These are phyloP conservation scores for Chrysolina haemoptera DNA, from an alignment of 2,888 invertebrate genomes.

Conservation along the genomic window DNA sequence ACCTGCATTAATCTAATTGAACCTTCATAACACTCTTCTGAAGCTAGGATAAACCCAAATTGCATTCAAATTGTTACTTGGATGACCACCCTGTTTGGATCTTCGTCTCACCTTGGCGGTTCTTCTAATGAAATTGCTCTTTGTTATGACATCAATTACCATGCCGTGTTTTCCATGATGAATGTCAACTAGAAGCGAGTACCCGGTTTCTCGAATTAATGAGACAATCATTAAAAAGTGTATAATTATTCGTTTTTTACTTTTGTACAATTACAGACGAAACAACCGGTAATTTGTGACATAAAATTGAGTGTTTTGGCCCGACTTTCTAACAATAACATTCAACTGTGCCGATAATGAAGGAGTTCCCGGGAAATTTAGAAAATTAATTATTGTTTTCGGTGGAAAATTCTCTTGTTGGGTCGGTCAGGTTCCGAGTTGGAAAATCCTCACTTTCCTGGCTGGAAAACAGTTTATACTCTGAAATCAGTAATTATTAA, in stretches of 20 bases:
- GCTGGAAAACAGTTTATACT: not conserved
- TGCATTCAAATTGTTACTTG: too few relatives aligned
- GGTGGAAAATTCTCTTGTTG: not conserved
- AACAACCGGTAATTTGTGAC: slow-evolving; percentile 30
- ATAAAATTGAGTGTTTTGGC: slow-evolving; percentile 22
- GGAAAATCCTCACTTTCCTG: not conserved
- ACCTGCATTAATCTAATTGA: too few relatives aligned
- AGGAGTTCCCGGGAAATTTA: not conserved
- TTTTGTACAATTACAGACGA: slow-evolving; percentile 25
- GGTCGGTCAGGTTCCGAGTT: not conserved
- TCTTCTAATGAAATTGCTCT: slow-evolving; percentile 9
- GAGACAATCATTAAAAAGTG: slow-evolving; percentile 20
- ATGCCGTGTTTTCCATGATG: slow-evolving; percentile 22
- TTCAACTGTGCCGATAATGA: not conserved
- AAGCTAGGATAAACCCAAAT: too few relatives aligned
- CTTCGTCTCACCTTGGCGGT: slow-evolving; percentile 8
- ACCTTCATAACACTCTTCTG: too few relatives aligned
- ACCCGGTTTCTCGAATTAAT: slow-evolving; percentile 29
- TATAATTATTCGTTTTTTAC: slow-evolving; percentile 32
- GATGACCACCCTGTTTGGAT: not conserved
- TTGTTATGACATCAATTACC: slow-evolving; percentile 8
- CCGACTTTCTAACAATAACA: not conserved
- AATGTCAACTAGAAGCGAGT: slow-evolving; percentile 14
- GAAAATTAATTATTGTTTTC: not conserved
- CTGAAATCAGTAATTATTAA: too few relatives aligned